Evolutionary conservation across 2,113 vertebrate genomes (phyloP).

Genomic region (Microcebus ravelobensis): DNA sequence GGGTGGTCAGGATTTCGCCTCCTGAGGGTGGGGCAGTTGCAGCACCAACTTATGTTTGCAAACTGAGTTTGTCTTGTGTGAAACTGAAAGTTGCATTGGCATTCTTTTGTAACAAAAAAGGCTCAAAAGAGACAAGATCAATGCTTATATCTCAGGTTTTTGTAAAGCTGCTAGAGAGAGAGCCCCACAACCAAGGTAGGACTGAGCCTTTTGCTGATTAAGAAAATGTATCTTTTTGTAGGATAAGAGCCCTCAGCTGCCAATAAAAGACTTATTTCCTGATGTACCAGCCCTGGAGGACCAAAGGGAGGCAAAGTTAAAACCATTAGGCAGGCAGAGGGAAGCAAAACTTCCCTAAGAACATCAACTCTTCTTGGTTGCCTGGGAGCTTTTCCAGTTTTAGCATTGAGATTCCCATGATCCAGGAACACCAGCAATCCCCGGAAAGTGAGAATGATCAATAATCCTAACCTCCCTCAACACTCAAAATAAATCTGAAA

Average conservation of each 20-base stretch:
- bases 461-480: not conserved
- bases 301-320: not conserved
- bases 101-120: not conserved
- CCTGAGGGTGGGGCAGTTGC: not conserved
- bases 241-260: not conserved
- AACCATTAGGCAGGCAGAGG: not conserved
- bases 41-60: not conserved
- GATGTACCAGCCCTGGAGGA: not conserved
- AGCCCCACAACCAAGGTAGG: not conserved
- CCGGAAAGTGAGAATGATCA: not conserved
- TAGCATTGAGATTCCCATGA: not conserved
- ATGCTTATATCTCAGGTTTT: not conserved
- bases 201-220: not conserved
- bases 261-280: not conserved
- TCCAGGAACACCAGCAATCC: not conserved
- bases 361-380: not conserved
- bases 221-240: not conserved
- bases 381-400: not conserved
- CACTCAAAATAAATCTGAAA: not conserved
- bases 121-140: not conserved
- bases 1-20: not conserved
- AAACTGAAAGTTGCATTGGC: not conserved
- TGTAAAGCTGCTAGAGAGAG: not conserved
- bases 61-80: not conserved
- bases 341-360: not conserved